These are phyloP conservation scores for Hesperia comma DNA, from an alignment of 2,888 invertebrate species.

Conservation along the genomic window DNA sequence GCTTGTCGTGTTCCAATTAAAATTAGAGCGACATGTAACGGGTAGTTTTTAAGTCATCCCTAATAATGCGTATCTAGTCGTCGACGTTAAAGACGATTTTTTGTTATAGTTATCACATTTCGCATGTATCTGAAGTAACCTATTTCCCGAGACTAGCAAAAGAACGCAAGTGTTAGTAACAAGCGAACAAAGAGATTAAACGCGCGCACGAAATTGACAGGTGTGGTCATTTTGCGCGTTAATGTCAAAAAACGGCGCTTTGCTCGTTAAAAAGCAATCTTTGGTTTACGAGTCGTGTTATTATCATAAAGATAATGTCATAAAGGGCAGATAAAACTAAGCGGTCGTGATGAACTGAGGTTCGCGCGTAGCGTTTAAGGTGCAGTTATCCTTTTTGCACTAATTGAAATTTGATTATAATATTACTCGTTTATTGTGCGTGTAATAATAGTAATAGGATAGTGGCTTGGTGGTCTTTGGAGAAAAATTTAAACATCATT, in stretches of 20 bases:
- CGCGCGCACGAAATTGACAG: constrained; percentile 47
- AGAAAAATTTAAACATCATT: no score
- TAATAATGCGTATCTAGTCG: no score
- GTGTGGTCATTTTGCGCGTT: constrained; percentile 47
- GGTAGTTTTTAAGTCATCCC: no score
- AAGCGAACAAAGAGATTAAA: constrained; percentile 1
- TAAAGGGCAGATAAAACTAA: constrained; percentile 54
- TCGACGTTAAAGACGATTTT: no score
- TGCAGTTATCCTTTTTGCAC: constrained; percentile 18
- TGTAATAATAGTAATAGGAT: no score
- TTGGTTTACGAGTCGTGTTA: constrained; percentile 62
- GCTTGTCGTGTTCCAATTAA: no score
- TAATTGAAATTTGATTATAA: constrained; percentile 12
- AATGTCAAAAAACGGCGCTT: constrained; percentile 53
- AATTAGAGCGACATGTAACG: no score
- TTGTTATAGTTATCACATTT: no score
- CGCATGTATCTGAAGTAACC: neutral
- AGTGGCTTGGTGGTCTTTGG: no score
- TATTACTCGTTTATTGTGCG: neutral
- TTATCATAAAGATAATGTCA: constrained; percentile 45
- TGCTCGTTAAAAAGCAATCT: constrained; percentile 54
- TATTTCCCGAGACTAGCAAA: neutral
- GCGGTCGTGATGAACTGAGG: constrained; percentile 58
- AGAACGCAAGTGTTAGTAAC: constrained; percentile 4
- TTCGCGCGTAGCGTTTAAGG: constrained; percentile 18